Evolutionary conservation across 2,797 vertebrate species (phyloP).

Genomic region (Semaprochilodus insignis): DNA sequence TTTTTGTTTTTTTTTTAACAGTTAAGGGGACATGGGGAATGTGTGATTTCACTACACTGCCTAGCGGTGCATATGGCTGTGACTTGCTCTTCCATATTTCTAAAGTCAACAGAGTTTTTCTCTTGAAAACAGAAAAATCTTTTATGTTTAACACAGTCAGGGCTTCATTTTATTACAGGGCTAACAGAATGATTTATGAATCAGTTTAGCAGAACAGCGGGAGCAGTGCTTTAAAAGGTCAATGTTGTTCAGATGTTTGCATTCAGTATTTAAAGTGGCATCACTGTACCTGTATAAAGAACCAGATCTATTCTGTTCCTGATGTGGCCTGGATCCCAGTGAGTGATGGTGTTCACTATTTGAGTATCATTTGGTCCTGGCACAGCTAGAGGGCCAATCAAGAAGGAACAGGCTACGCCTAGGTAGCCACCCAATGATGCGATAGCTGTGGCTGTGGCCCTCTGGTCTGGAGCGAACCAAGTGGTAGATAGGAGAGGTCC

Average conservation of each 20-base stretch:
- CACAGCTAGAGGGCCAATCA: conserved; percentile 91
- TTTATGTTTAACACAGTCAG: conserved; percentile 64
- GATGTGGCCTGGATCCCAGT: conserved; percentile 75
- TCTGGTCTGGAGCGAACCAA: conserved; percentile 95
- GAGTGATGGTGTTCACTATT: conserved; percentile 19
- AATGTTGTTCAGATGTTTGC: conserved; percentile 57
- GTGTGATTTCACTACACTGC: conserved; percentile 29
- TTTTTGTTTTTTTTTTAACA: background rate
- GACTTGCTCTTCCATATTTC: conserved; percentile 53
- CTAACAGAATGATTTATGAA: conserved; percentile 62
- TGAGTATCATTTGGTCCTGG: conserved; percentile 88
- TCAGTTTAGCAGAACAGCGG: conserved; percentile 77
- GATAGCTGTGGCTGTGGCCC: conserved; percentile 95
- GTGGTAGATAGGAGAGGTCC: conserved; percentile 95
- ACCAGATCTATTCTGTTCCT: conserved; percentile 89
- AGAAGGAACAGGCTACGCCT: conserved; percentile 86
- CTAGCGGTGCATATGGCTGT: conserved; percentile 34
- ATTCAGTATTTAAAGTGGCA: conserved; percentile 48
- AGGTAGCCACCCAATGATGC: conserved; percentile 90
- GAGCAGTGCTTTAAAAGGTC: conserved; percentile 67
- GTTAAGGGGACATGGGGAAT: conserved; percentile 19
- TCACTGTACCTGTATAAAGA: conserved; percentile 88
- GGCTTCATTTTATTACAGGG: conserved; percentile 63
- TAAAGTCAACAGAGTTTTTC: conserved; percentile 47
- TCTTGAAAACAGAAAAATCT: conserved; percentile 51